A percentile compares a stretch with the other conserved stretches of the same genome.
phyloP scores from a whole-genome alignment of 2,797 vertebrate species.

The Myotis vivesi region DNA sequence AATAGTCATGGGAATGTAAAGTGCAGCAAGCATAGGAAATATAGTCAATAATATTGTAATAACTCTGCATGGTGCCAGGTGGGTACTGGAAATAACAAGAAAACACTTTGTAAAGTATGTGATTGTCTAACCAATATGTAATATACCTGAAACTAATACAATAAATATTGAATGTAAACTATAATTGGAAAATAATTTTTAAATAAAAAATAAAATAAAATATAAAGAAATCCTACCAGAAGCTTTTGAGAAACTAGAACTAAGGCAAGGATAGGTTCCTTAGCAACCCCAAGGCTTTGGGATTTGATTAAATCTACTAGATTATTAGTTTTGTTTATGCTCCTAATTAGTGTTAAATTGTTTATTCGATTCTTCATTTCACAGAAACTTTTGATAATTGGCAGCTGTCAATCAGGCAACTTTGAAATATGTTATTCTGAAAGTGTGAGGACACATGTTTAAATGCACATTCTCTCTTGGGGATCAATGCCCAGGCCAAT shows the following conservation, averaged over 20 bases:
- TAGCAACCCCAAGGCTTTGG: not conserved
- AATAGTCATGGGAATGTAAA: no score
- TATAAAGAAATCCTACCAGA: not conserved
- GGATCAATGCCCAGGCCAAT: not conserved
- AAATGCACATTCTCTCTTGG: not conserved
- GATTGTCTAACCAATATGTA: no score
- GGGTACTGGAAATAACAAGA: no score
- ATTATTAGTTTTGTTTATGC: conserved; percentile 36
- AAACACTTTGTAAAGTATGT: no score
- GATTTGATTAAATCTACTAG: not conserved
- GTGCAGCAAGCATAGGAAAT: no score
- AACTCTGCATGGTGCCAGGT: no score
- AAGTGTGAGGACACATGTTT: not conserved
- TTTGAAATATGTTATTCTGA: not conserved
- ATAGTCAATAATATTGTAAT: no score
- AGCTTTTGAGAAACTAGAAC: not conserved
- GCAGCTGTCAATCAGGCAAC: conserved; percentile 13
- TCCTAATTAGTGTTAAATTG: conserved; percentile 50
- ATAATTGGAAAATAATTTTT: no score
- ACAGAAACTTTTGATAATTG: conserved; percentile 47
- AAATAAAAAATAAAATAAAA: conserved; percentile 11
- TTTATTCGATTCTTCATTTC: conserved; percentile 39
- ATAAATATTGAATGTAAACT: no score
- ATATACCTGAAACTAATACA: no score
- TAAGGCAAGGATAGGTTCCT: not conserved